A percentile compares a stretch with the other conserved stretches of the same genome.
Conservation (phyloP, 2,113 vertebrate species). For the Myodes glareolus region DNA sequence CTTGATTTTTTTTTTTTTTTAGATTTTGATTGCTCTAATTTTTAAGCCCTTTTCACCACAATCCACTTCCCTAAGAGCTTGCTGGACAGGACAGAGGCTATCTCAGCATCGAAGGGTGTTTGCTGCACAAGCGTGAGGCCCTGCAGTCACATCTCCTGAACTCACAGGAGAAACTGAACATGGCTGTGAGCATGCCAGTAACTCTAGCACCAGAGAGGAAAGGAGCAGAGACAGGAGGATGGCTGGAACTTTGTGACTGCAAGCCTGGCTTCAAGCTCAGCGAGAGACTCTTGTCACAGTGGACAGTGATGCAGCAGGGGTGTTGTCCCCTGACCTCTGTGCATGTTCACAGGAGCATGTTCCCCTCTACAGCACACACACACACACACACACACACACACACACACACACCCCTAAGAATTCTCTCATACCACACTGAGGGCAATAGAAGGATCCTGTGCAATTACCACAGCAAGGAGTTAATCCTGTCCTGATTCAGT, state of each 20-base stretch:
- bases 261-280: background rate
- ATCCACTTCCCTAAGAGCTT: background rate
- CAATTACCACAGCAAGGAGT: background rate
- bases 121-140: too few relatives aligned
- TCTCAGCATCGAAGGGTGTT: background rate
- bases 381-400: background rate
- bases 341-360: background rate
- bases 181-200: background rate
- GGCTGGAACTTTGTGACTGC: background rate
- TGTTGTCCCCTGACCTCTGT: background rate
- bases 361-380: background rate
- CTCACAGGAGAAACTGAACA: background rate
- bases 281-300: background rate
- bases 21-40: background rate
- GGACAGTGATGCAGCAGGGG: background rate
- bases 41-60: background rate
- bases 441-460: background rate
- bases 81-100: background rate
- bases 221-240: background rate
- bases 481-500: background rate
- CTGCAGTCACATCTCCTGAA: background rate
- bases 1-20: background rate
- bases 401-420: background rate
- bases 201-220: background rate
- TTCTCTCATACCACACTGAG: background rate